Evolutionary conservation across 2,113 vertebrate genomes (phyloP).

Genomic region (Orthonyx spaldingii): DNA sequence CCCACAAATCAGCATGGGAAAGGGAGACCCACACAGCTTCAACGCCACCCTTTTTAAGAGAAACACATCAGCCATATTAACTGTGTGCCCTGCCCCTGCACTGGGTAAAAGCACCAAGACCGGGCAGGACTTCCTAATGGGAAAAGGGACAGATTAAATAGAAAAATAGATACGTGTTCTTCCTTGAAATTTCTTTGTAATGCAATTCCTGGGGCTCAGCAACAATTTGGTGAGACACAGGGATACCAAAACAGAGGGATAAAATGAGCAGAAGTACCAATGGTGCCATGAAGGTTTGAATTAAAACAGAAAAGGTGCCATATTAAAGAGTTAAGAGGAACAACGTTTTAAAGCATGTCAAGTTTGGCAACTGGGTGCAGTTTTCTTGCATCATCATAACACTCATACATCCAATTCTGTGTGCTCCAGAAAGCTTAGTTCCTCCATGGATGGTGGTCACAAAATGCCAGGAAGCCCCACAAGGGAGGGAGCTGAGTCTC

Average conservation of each 20-base stretch:
- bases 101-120: background rate
- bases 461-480: rapidly evolving
- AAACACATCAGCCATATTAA: background rate
- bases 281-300: background rate
- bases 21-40: background rate
- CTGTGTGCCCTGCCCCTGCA: background rate
- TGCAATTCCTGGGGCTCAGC: background rate
- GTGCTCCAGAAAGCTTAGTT: background rate
- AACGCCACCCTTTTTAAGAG: background rate
- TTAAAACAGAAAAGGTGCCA: background rate
- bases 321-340: background rate
- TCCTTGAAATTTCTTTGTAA: background rate
- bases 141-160: background rate
- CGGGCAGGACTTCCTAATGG: background rate
- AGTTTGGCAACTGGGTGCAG: background rate
- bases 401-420: background rate
- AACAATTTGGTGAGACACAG: background rate
- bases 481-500: background rate
- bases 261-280: background rate
- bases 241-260: rapidly evolving
- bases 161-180: rapidly evolving
- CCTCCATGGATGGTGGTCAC: background rate
- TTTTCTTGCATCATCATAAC: background rate
- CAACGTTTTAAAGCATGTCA: rapidly evolving
- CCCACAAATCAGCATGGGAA: background rate